These are phyloP conservation scores for Mactromeris polynyma DNA, from an alignment of 2,888 invertebrate species.

Conservation along the genomic window DNA sequence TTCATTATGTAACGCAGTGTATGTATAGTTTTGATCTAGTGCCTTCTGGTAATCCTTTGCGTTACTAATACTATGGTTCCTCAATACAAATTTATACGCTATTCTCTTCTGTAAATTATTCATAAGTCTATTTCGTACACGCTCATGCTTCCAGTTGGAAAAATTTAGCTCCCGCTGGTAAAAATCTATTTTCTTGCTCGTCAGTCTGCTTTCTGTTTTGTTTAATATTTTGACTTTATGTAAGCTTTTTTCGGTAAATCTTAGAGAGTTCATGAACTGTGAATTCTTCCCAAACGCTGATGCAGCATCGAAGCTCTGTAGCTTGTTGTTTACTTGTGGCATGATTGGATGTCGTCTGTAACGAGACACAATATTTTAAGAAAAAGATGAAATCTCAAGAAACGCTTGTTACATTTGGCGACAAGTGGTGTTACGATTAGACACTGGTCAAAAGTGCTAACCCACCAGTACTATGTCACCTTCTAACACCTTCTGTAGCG, in stretches of 20 bases:
- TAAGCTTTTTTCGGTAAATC: constrained; percentile 65
- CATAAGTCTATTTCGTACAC: constrained; percentile 58
- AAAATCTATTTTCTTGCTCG: constrained; percentile 63
- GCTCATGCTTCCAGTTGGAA: constrained; percentile 50
- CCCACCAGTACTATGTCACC: too few relatives aligned
- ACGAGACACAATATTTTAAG: not conserved
- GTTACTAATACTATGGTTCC: constrained; percentile 68
- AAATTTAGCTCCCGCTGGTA: constrained; percentile 63
- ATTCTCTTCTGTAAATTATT: constrained; percentile 66
- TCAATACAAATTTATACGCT: constrained; percentile 76
- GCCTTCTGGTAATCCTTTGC: constrained; percentile 71
- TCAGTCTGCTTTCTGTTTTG: constrained; percentile 59
- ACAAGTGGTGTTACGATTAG: too few relatives aligned
- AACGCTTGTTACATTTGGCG: too few relatives aligned
- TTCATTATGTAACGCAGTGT: constrained; percentile 71
- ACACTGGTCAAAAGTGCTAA: too few relatives aligned
- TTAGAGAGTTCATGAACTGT: constrained; percentile 69
- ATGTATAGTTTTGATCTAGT: constrained; percentile 72
- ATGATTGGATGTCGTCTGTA: not conserved
- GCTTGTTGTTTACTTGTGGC: constrained; percentile 38
- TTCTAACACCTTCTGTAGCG: too few relatives aligned
- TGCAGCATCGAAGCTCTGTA: constrained; percentile 20
- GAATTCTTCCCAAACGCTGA: constrained; percentile 70
- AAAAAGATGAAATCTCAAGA: too few relatives aligned
- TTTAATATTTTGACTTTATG: constrained; percentile 70